These are phyloP conservation scores for Drosophila meridiana DNA, from an alignment of 2,888 invertebrate genomes.

Conservation along the genomic window DNA sequence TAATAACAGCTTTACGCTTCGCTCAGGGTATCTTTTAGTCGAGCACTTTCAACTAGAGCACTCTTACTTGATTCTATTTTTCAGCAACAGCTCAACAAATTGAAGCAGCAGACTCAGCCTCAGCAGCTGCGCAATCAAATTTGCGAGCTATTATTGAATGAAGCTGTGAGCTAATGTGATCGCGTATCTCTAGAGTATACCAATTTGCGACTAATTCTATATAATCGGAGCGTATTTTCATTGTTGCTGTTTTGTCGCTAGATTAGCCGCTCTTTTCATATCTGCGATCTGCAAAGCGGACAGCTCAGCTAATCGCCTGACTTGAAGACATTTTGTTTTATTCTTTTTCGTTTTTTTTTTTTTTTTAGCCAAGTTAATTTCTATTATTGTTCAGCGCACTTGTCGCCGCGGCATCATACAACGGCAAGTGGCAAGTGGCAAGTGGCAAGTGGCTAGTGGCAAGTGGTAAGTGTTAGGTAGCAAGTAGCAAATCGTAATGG, in stretches of 20 bases:
- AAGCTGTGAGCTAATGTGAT: conserved; percentile 44
- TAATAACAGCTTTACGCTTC: no score
- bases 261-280: conserved; percentile 50
- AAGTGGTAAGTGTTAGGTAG: conserved; percentile 37
- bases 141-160: conserved; percentile 29
- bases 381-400: conserved; percentile 64
- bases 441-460: conserved; percentile 25
- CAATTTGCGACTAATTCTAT: conserved; percentile 52
- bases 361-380: conserved; percentile 61
- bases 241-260: conserved; percentile 28
- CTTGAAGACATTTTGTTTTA: conserved; percentile 33
- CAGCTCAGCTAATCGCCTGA: conserved; percentile 60
- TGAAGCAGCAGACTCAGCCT: neutral
- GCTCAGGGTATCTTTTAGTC: no score
- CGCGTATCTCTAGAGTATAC: conserved; percentile 27
- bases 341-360: neutral
- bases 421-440: conserved; percentile 29
- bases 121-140: conserved; percentile 9
- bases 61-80: neutral
- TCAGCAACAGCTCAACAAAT: neutral
- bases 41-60: no score
- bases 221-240: conserved; percentile 23
- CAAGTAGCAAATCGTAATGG: conserved; percentile 57
- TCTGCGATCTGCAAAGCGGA: conserved; percentile 62
- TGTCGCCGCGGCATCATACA: conserved; percentile 67